Conservation (phyloP, 2,797 vertebrate genomes). For the Apogon hyalosoma region DNA sequence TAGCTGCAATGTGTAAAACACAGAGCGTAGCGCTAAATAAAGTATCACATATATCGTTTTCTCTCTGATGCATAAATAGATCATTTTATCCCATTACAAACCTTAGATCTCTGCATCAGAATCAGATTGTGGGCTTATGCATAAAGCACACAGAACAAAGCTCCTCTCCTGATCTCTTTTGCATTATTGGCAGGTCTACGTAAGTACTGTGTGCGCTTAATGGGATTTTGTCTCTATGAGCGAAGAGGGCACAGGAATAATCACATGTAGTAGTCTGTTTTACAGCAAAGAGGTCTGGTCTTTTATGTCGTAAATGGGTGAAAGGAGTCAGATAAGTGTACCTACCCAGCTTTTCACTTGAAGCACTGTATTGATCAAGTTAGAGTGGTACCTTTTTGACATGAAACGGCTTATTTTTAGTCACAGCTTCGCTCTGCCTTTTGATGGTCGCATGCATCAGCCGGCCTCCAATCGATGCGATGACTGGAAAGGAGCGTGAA, state of each 20-base stretch:
- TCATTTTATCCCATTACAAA: conserved; percentile 48
- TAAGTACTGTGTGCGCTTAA: neutral
- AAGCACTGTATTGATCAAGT: conserved; percentile 26
- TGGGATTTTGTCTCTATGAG: conserved; percentile 13
- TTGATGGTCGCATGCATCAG: conserved; percentile 5
- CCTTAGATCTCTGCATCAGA: conserved; percentile 36
- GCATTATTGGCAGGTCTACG: conserved; percentile 26
- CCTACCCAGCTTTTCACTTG: conserved; percentile 6
- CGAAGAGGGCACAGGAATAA: conserved; percentile 29
- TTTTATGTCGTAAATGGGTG: conserved; percentile 20
- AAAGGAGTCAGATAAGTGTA: conserved; percentile 9
- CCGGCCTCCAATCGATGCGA: conserved; percentile 21
- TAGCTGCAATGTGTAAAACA: conserved; percentile 17
- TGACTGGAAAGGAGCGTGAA: neutral
- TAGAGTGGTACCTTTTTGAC: conserved; percentile 4
- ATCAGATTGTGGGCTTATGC: conserved; percentile 39
- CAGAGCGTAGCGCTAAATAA: conserved; percentile 12
- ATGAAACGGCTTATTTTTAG: conserved; percentile 22
- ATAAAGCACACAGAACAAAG: conserved; percentile 27
- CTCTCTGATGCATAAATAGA: conserved; percentile 42
- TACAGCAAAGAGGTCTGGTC: conserved; percentile 1
- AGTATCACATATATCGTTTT: conserved; percentile 27
- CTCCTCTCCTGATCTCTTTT: conserved; percentile 20
- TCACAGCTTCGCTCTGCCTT: neutral
- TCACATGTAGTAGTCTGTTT: conserved; percentile 4